phyloP scores from a whole-genome alignment of 1,140 invertebrate species.

The Adelges cooleyi region DNA sequence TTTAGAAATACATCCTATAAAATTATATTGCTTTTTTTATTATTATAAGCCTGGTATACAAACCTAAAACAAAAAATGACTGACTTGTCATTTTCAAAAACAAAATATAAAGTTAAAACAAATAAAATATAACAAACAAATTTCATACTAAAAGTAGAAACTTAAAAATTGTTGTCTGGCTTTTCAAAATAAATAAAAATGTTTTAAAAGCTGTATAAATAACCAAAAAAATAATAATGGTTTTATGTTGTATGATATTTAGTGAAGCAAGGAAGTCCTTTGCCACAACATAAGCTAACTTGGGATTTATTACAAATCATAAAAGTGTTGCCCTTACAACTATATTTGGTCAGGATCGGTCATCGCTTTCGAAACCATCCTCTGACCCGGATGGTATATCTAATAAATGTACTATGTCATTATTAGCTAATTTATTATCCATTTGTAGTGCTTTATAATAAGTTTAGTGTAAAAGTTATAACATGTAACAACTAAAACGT shows the following conservation, averaged over 20 bases:
- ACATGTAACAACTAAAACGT: neutral
- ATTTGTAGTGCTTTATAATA: neutral
- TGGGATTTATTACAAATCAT: slow-evolving; percentile 16
- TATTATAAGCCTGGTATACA: no score
- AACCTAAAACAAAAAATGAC: no score
- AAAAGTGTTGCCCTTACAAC: neutral
- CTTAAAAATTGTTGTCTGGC: no score
- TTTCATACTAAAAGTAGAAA: no score
- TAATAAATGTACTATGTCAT: neutral
- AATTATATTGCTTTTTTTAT: no score
- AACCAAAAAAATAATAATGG: neutral
- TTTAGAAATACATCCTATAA: no score
- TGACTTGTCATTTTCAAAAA: no score
- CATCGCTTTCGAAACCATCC: neutral
- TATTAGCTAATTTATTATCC: neutral
- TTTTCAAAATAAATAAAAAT: no score
- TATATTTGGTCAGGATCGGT: neutral
- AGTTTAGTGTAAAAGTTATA: neutral
- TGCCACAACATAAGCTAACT: slow-evolving; percentile 14
- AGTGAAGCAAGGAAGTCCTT: neutral
- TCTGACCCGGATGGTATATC: neutral
- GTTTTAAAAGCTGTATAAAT: neutral
- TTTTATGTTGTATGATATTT: slow-evolving; percentile 4
- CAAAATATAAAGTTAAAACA: no score
- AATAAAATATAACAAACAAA: no score